A percentile compares a stretch with the other conserved stretches of the same genome.
These are phyloP conservation scores for Carpatolechia fugitivella DNA, from an alignment of 2,888 invertebrate species.

Conservation along the genomic window DNA sequence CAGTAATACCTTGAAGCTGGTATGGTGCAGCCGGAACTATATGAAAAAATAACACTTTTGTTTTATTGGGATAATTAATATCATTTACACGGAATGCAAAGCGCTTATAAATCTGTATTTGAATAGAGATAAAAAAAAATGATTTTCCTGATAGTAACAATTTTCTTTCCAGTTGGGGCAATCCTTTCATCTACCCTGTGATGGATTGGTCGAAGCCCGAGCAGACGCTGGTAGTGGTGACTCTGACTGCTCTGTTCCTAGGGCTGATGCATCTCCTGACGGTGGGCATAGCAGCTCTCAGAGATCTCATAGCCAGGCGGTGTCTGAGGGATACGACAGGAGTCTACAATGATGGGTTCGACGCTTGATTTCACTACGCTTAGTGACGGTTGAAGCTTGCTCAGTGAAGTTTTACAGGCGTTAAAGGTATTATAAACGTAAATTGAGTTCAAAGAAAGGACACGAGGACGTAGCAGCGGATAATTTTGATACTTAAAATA, in stretches of 20 bases:
- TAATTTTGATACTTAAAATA: neutral
- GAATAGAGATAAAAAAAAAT: neutral
- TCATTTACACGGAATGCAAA: no score
- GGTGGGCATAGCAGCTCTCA: slow-evolving; percentile 77
- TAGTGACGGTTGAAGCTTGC: slow-evolving; percentile 9
- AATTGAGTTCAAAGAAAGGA: no score
- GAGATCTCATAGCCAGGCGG: slow-evolving; percentile 55
- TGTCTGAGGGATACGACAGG: slow-evolving; percentile 41
- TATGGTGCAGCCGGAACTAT: no score
- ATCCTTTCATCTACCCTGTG: slow-evolving; percentile 86
- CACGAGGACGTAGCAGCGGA: no score
- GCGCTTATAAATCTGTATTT: neutral
- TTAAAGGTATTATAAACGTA: neutral
- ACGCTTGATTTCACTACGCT: slow-evolving; percentile 34
- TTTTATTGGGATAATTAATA: no score
- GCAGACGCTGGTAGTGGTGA: slow-evolving; percentile 81
- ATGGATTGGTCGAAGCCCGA: slow-evolving; percentile 88
- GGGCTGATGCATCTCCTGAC: slow-evolving; percentile 82
- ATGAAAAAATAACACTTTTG: no score
- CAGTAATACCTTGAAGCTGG: no score
- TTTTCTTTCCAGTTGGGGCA: slow-evolving; percentile 78
- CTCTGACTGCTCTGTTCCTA: slow-evolving; percentile 83
- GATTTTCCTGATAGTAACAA: neutral
- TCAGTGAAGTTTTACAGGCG: slow-evolving; percentile 1
- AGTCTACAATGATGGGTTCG: slow-evolving; percentile 62